Evolutionary conservation across 1,140 invertebrate species (phyloP).

Genomic region (Aphelinus atriplicis): DNA sequence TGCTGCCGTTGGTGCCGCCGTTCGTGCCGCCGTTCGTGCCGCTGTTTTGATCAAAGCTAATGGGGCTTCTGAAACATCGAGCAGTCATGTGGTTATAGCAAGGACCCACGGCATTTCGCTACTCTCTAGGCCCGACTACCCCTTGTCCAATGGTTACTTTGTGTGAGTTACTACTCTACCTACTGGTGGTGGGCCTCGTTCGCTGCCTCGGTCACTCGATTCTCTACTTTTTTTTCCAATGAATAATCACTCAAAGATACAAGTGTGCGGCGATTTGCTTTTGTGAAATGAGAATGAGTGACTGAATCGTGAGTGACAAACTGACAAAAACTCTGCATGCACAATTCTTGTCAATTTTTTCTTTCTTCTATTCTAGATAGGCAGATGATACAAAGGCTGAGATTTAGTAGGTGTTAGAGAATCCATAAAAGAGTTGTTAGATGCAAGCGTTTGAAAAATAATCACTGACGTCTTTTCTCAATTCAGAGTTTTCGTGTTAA

Average conservation of each 20-base stretch:
- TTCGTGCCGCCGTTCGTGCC: not conserved
- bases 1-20: not conserved
- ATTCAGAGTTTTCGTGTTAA: no score
- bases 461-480: constrained; percentile 30
- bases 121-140: no score
- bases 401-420: not conserved
- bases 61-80: constrained; percentile 30
- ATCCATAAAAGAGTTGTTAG: not conserved
- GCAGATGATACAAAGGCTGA: no score
- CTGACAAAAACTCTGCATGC: no score
- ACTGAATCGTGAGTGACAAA: no score
- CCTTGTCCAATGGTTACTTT: not conserved
- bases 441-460: constrained; percentile 32
- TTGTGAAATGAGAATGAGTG: no score
- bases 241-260: no score
- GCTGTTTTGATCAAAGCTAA: not conserved
- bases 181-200: constrained; percentile 13
- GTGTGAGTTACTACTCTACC: constrained; percentile 17
- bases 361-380: no score
- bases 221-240: not conserved
- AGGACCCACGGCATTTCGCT: no score
- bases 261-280: no score
- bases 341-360: no score
- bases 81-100: no score
- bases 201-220: not conserved